A percentile compares a stretch with the other conserved stretches of the same genome.
Conservation (phyloP, 2,797 vertebrate species). For the Falco rusticolus region DNA sequence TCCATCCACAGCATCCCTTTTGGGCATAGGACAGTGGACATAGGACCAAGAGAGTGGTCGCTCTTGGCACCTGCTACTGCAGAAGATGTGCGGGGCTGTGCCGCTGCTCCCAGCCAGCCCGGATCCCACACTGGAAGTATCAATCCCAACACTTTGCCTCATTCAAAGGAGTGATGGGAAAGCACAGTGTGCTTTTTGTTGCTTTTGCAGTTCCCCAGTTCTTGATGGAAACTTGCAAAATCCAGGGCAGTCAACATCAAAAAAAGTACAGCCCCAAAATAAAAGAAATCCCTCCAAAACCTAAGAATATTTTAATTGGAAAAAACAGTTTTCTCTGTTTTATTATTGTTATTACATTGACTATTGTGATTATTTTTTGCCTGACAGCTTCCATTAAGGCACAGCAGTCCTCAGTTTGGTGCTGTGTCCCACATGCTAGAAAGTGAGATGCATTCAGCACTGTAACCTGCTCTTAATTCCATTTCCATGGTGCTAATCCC, state of each 20-base stretch:
- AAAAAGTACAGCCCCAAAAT: neutral
- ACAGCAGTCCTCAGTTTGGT: neutral
- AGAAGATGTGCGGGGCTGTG: neutral
- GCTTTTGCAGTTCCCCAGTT: neutral
- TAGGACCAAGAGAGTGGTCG: neutral
- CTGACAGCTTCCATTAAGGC: neutral
- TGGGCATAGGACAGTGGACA: neutral
- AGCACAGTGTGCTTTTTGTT: neutral
- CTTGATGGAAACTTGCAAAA: neutral
- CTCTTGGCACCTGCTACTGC: fast-evolving
- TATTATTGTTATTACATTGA: neutral
- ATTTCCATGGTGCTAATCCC: neutral
- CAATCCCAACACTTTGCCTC: neutral
- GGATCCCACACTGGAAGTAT: neutral
- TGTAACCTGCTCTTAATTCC: neutral
- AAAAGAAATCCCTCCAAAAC: neutral
- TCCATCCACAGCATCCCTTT: neutral
- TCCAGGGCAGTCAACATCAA: neutral
- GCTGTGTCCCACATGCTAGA: neutral
- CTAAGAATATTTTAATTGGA: neutral
- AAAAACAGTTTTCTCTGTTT: neutral
- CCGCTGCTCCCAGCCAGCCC: neutral
- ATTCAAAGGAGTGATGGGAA: neutral
- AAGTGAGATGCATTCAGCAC: neutral
- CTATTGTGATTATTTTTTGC: neutral